These are phyloP conservation scores for Hartigia nigra DNA, from an alignment of 2,888 invertebrate species.

Conservation along the genomic window DNA sequence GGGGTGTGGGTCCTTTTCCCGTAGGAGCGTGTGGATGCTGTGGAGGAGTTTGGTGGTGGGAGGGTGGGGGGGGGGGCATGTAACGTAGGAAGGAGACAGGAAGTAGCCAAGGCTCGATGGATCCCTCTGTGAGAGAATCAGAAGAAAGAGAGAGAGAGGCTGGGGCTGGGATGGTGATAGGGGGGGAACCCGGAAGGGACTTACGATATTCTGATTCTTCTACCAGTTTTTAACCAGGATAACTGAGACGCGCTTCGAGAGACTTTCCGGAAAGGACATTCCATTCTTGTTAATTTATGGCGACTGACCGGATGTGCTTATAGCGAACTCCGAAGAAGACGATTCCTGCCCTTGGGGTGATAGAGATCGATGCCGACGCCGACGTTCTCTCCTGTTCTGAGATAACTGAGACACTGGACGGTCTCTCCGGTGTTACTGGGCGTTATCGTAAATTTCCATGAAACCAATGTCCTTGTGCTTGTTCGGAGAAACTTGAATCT, in stretches of 20 bases:
- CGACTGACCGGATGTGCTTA: neutral
- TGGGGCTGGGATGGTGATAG: neutral
- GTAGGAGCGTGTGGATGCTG: neutral
- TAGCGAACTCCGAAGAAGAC: neutral
- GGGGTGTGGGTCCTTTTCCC: constrained; percentile 9
- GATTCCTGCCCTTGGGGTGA: neutral
- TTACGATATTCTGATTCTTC: neutral
- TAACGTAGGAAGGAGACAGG: neutral
- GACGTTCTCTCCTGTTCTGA: neutral
- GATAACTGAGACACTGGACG: neutral
- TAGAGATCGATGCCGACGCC: neutral
- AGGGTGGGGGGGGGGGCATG: neutral
- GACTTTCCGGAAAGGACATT: neutral
- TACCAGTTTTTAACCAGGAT: neutral
- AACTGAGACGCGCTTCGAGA: neutral
- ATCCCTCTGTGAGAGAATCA: neutral
- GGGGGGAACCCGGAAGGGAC: neutral
- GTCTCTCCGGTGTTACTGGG: neutral
- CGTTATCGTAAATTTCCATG: neutral
- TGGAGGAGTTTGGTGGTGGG: neutral
- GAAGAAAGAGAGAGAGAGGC: neutral
- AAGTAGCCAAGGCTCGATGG: neutral
- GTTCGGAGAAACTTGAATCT: neutral
- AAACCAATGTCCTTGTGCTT: neutral
- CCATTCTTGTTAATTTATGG: neutral